Evolutionary conservation across 2,888 invertebrate species (phyloP), one percentile per base, ranked within the genome.

Genomic region (Ceratothoa steindachneri): DNA sequence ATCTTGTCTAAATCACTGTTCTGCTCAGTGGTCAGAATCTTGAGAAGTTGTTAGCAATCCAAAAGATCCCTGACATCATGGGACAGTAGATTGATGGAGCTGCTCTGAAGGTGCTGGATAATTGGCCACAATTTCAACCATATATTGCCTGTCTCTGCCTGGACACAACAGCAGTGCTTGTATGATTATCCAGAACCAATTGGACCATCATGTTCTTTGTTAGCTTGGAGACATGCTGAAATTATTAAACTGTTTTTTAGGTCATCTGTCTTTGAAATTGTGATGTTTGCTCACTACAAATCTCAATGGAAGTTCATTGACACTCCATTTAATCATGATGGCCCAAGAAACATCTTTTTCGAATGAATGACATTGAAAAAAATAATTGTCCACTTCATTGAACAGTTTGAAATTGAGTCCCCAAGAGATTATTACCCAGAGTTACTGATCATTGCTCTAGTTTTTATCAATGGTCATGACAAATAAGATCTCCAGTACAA

Each of bases 371-470:
- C 68, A 12, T 2, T 41, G 31, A 30, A 68, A 68, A 68, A 68
- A 68, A 41, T 31, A 22, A 68, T 31, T 68, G 41, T 68, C 31
- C 68, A 68, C 68, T 68, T 68, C 31, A 68, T 68, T 31, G 31
- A 68, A 30, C 68, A 68, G 31, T 3, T 68, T 68, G 3, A 30
- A 68, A 41, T 68, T 68, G 12, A 3, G 9, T 19, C 30, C 31
- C 68, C 68, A 68, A 68, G 68, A 30, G 31, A 31, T 2, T 30
- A 31, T 68, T 68, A 68, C 41, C 7, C 19, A 5, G 68, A 68
- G 68, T 68, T 68, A 7, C 68, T 30, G 31, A 68, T 4, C 31
- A 7, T 68, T 22, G 41, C 68, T 68, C 5, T 68, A 22, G 68
- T 68, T 15, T 68, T 68, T 28, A 7, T 68, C 68, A 19, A 68